Evolutionary conservation across 2,888 invertebrate genomes (phyloP), one percentile per base, ranked within the genome.

Genomic region (Meiosimyza platycephala): DNA sequence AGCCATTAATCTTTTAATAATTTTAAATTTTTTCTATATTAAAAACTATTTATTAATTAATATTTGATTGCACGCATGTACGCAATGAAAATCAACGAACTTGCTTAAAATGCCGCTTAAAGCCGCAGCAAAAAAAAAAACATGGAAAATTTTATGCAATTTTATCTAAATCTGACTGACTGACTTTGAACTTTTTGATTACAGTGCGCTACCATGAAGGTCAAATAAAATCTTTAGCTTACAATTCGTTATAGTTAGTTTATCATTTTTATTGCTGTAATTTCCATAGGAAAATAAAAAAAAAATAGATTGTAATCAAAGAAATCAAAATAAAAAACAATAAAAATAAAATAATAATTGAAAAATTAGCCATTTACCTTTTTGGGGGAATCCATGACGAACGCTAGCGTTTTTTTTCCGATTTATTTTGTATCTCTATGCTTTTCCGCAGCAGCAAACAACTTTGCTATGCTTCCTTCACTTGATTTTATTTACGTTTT

Each of bases 351-450:
- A 12, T 7, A 28, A 33, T 33, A 33, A 60, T 13, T 60, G 60
- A n/a, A 33, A 60, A 60, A 28, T 60, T 9, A 33, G 33, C 40
- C 71, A 72, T 77, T 82, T 82, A 81, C 82, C 79, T 84, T 80
- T 76, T 84, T 81, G 69, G 80, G 78, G 78, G 84, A 82, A 79
- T 83, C 82, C 83, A 83, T 83, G 59, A 64, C 59, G 59, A 69
- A n/a, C 22, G 55, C 52, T 59, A 40, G 60, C 18, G 62, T 33
- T 75, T 40, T 76, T 75, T 76, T 74, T 75, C 74, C 74, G 63
- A 15, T 57, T 50, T 28, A n/a, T 65, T 9, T 63, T 70, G 50
- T 47, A 57, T 51, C 47, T 69, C 13, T 63, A 65, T 9, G 40
- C 40, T 40, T 40, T 40, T 40, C 40, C 40, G 40, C 40, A 9